A percentile compares a stretch with the other conserved stretches of the same genome.
These are phyloP conservation scores for Zaprionus nigranus DNA, from an alignment of 1,140 invertebrate species.

Conservation along the genomic window DNA sequence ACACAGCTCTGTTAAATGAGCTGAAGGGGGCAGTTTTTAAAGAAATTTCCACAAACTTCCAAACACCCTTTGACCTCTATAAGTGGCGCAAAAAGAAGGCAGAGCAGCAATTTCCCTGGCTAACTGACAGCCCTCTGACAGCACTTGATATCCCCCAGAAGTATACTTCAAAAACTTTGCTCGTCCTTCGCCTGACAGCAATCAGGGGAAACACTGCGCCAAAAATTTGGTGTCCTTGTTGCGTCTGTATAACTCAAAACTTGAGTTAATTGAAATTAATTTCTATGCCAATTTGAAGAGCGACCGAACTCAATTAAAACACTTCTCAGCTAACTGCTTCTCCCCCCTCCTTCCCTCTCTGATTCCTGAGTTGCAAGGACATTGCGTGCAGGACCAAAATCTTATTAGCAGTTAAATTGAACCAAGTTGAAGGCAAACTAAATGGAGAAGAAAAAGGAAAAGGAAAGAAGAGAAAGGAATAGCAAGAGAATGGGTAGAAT, in stretches of 20 bases:
- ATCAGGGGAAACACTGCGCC: conserved; percentile 8
- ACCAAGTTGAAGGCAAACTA: conserved; percentile 33
- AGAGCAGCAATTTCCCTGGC: conserved; percentile 1
- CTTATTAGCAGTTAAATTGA: conserved; percentile 80
- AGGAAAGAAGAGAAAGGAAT: conserved; percentile 60
- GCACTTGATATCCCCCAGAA: conserved; percentile 41
- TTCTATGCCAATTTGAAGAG: conserved; percentile 76
- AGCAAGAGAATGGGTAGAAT: conserved; percentile 25
- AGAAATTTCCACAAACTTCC: conserved; percentile 7
- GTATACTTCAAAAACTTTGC: conserved; percentile 54
- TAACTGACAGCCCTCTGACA: conserved; percentile 37
- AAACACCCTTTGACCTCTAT: not conserved
- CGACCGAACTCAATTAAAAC: conserved; percentile 74
- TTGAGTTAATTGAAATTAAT: conserved; percentile 79
- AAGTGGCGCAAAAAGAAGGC: not conserved
- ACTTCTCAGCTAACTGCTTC: conserved; percentile 8
- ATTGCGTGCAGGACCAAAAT: conserved; percentile 70
- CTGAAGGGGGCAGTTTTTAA: not conserved
- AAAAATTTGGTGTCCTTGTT: conserved; percentile 28
- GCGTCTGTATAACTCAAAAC: conserved; percentile 33
- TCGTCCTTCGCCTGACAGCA: conserved; percentile 8
- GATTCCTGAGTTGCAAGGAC: conserved; percentile 54
- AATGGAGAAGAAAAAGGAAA: conserved; percentile 21
- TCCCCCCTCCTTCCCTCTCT: not conserved
- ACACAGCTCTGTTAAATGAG: not conserved